These are phyloP conservation scores for Oplegnathus fasciatus DNA, from an alignment of 2,113 vertebrate genomes.

Conservation along the genomic window DNA sequence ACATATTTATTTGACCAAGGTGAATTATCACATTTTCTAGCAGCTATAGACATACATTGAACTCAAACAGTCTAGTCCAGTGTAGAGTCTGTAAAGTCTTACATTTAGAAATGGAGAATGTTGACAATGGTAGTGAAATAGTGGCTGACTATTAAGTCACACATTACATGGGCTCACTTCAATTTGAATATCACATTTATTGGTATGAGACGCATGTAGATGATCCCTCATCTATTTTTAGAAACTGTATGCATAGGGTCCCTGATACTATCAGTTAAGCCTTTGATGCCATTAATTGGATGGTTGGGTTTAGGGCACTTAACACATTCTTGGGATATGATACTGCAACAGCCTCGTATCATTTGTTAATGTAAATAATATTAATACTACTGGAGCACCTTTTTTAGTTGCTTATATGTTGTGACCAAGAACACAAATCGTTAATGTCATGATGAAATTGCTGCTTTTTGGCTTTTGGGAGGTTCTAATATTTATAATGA, in stretches of 20 bases:
- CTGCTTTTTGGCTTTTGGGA: not conserved
- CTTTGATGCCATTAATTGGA: slow-evolving; percentile 62
- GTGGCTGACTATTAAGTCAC: not conserved
- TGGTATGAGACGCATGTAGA: slow-evolving; percentile 10
- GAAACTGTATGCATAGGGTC: slow-evolving; percentile 32
- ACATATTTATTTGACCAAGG: slow-evolving; percentile 24
- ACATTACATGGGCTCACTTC: not conserved
- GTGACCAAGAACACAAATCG: not conserved
- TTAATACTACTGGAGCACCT: not conserved
- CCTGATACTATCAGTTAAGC: slow-evolving; percentile 48
- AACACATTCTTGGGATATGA: slow-evolving; percentile 18
- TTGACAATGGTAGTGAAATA: not conserved
- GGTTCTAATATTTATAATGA: not conserved
- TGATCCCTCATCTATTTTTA: slow-evolving; percentile 43
- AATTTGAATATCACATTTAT: slow-evolving; percentile 6
- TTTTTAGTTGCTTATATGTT: not conserved
- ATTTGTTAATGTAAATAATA: slow-evolving; percentile 8
- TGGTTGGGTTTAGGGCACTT: slow-evolving; percentile 9
- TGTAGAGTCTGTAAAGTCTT: not conserved
- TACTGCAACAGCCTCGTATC: not conserved
- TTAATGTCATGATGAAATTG: not conserved
- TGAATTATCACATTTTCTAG: not conserved
- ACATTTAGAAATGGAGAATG: not conserved
- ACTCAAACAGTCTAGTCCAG: not conserved
- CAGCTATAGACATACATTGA: not conserved